phyloP scores from a whole-genome alignment of 2,888 invertebrate genomes.

The Scaptomyza reducta region DNA sequence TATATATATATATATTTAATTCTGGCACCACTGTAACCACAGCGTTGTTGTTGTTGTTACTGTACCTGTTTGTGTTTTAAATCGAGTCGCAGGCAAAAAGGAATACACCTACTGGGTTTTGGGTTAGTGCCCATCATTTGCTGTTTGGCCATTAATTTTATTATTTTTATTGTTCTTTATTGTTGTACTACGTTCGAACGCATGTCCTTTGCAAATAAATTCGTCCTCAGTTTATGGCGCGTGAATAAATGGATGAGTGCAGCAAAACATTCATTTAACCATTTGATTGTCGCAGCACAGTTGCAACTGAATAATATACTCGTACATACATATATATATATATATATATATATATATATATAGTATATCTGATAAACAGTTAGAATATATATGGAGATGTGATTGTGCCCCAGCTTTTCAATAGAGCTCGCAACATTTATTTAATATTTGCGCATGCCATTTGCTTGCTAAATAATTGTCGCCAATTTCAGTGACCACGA shows the following conservation, averaged over 20 bases:
- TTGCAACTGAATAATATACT: constrained; percentile 36
- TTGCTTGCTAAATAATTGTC: constrained; percentile 57
- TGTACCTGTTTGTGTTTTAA: constrained; percentile 11
- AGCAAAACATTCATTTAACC: constrained; percentile 76
- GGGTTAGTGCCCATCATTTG: constrained; percentile 42
- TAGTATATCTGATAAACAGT: constrained; percentile 13
- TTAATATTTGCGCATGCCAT: constrained; percentile 50
- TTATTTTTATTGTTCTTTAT: constrained; percentile 62
- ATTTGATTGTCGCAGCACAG: constrained; percentile 52
- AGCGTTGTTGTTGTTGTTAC: constrained; percentile 18
- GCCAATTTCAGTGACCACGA: constrained; percentile 56
- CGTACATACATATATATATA: neutral
- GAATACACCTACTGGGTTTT: constrained; percentile 22
- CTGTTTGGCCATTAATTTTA: constrained; percentile 69
- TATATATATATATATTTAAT: constrained; percentile 60
- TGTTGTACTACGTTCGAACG: constrained; percentile 39
- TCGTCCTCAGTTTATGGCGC: constrained; percentile 76
- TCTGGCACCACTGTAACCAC: constrained; percentile 54
- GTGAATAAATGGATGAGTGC: constrained; percentile 78
- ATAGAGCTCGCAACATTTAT: constrained; percentile 35
- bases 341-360: too few relatives aligned
- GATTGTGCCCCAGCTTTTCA: too few relatives aligned
- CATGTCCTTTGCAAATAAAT: constrained; percentile 72
- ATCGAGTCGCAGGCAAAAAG: neutral
- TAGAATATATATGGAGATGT: neutral